Evolutionary conservation across 2,888 invertebrate species (phyloP).

Genomic region (Pollenia griseotomentosa): DNA sequence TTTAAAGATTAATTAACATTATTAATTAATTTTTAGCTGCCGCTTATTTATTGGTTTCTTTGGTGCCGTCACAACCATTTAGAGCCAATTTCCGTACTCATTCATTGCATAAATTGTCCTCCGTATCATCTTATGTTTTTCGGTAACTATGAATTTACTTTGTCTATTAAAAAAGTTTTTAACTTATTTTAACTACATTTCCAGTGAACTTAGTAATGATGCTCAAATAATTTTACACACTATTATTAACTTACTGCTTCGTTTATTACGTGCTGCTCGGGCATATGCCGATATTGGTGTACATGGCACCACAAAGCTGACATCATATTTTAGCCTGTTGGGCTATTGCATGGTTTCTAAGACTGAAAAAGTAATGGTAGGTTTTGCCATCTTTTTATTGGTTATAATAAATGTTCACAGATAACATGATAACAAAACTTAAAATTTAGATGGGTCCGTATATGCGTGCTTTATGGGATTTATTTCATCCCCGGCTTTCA

Average conservation of each 20-base stretch:
- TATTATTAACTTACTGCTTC: slow-evolving; percentile 90
- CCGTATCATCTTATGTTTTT: slow-evolving; percentile 79
- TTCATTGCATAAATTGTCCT: slow-evolving; percentile 84
- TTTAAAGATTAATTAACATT: background rate
- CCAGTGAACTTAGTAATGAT: slow-evolving; percentile 85
- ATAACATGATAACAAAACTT: slow-evolving; percentile 70
- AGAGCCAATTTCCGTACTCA: slow-evolving; percentile 91
- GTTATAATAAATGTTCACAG: background rate
- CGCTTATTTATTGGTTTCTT: slow-evolving; percentile 93
- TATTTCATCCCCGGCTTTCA: slow-evolving; percentile 96
- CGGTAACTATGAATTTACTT: slow-evolving; percentile 75
- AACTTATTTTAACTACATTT: slow-evolving; percentile 2
- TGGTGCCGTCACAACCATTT: slow-evolving; percentile 96
- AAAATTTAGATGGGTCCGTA: slow-evolving; percentile 93
- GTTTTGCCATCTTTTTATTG: slow-evolving; percentile 73
- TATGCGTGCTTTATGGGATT: slow-evolving; percentile 95
- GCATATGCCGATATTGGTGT: slow-evolving; percentile 94
- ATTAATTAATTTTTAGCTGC: slow-evolving; percentile 86
- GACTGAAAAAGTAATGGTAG: slow-evolving; percentile 96
- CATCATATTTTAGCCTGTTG: slow-evolving; percentile 96
- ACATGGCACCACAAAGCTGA: slow-evolving; percentile 95
- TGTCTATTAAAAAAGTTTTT: background rate
- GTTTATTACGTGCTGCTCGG: slow-evolving; percentile 92
- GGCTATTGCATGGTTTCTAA: slow-evolving; percentile 96
- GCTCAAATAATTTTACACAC: slow-evolving; percentile 87